Evolutionary conservation across 1,140 invertebrate species (phyloP), one percentile per base, ranked within the genome.

Genomic region (Cyclargus thomasi): DNA sequence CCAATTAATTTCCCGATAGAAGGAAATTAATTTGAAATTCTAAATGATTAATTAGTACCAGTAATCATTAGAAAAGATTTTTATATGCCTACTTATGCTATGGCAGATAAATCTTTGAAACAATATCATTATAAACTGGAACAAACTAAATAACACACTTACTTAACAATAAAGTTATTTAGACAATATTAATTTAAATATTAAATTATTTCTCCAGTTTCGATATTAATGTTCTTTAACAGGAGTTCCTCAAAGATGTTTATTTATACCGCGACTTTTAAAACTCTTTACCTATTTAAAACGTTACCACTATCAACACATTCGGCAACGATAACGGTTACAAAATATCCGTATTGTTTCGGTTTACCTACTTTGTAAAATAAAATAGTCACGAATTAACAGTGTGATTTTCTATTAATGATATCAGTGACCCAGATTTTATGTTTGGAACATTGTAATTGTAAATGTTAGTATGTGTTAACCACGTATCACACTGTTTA

Each of bases 381-480:
- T 47, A 16, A 47, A 39, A 39, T 39, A 8, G 39, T 47, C 39
- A 47, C 14, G 39, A 14, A 11, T 16, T 14, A 47, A 16, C 39
- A 47, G 39, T 47, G 39, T 47, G 39, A 47, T 16, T 47, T 8
- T 29, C 29, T 47, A 47, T 47, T 8, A 47, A 55, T 55, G 53
- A 59, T 59, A 59, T 59, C 55, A 67, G 39, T 71, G 62, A 69
- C 67, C 72, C 64, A 64, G 59, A 62, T 67, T 69, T 71, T 66
- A 70, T 71, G 66, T 63, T 67, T 68, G 64, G 57, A 68, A 62
- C 64, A 71, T 22, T 21, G 2, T 55, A 55, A 55, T 55, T 55
- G 53, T 59, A 20, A 59, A 59, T 59, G 18, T 21, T 59, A 59
- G 55, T 20, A 59, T 20, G 18, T 20, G 55, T 17, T 59, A 2